Conservation (phyloP, 2,888 invertebrate genomes). For the Lingula anatina region DNA sequence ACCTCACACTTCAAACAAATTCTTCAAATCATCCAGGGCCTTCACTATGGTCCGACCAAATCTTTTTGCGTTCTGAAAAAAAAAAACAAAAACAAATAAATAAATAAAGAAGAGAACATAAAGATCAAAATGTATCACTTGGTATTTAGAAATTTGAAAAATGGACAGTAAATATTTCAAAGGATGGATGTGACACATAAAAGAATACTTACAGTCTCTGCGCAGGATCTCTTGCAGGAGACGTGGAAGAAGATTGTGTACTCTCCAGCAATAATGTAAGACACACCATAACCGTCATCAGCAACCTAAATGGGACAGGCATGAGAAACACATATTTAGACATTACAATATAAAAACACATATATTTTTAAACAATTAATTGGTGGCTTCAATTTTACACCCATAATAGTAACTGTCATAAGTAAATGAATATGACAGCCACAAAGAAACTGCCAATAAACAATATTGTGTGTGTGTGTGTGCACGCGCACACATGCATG, state of each 20-base stretch:
- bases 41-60: constrained; percentile 31
- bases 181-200: background rate
- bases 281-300: constrained; percentile 98
- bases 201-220: constrained; percentile 71
- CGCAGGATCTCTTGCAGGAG: constrained; percentile 86
- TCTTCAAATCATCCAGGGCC: constrained; percentile 37
- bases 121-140: background rate
- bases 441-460: too few species aligned
- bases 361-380: background rate
- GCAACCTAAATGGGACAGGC: constrained; percentile 59
- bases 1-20: constrained; percentile 32
- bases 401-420: too few species aligned
- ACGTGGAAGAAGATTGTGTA: constrained; percentile 95
- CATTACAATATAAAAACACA: background rate
- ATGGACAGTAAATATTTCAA: background rate
- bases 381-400: background rate
- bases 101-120: background rate
- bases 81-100: constrained; percentile 3
- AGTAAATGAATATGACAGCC: too few species aligned
- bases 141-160: background rate
- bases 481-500: too few species aligned
- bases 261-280: constrained; percentile 97
- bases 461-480: too few species aligned
- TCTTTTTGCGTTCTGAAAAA: constrained; percentile 32
- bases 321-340: background rate